Conservation (phyloP, 2,888 invertebrate species). For the Macaria notata region DNA sequence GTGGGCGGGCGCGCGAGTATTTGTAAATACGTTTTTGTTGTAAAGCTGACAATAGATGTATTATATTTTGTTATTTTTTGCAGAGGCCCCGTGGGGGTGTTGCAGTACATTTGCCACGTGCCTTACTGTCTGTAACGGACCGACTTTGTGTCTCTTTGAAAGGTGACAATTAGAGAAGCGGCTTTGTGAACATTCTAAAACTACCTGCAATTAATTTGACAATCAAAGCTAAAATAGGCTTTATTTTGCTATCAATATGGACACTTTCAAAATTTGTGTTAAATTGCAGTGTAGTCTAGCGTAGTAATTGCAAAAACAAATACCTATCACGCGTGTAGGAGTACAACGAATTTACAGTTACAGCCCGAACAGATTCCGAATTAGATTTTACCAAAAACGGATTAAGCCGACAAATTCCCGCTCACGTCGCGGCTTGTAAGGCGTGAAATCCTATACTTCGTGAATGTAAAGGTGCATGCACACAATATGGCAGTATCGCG, state of each 20-base stretch:
- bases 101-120: constrained; percentile 49
- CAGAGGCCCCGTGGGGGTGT: constrained; percentile 42
- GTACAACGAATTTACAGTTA: too few relatives aligned
- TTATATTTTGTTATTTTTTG: constrained; percentile 44
- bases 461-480: constrained; percentile 59
- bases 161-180: constrained; percentile 32
- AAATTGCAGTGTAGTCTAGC: too few relatives aligned
- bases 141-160: constrained; percentile 26
- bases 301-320: too few relatives aligned
- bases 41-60: constrained; percentile 51
- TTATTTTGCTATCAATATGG: too few relatives aligned
- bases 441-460: constrained; percentile 51
- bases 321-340: too few relatives aligned
- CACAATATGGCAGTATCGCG: constrained; percentile 58
- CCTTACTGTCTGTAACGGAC: constrained; percentile 39
- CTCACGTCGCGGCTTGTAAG: constrained; percentile 38
- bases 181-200: constrained; percentile 6
- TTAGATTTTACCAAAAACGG: constrained; percentile 38
- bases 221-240: too few relatives aligned
- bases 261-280: too few relatives aligned
- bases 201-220: too few relatives aligned
- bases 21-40: constrained; percentile 79
- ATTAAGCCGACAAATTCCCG: constrained; percentile 40
- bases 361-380: constrained; percentile 8
- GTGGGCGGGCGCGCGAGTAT: constrained; percentile 78